phyloP scores from a whole-genome alignment of 2,888 invertebrate genomes.

The Stenotaenia linearis region DNA sequence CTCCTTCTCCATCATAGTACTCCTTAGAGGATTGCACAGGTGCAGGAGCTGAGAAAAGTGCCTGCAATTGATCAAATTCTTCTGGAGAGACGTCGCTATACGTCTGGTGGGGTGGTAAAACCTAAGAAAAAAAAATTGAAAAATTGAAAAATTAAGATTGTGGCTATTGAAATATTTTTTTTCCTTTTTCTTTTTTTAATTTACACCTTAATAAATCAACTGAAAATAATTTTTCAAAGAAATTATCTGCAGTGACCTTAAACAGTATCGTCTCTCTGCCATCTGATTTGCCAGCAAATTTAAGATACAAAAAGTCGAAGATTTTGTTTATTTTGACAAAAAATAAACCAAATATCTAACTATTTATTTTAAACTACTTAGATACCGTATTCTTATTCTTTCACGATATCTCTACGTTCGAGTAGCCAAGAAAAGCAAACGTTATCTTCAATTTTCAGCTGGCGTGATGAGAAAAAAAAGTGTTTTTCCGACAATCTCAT shows the following conservation, averaged over 20 bases:
- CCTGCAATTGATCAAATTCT: slow-evolving; percentile 19
- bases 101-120: neutral
- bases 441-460: slow-evolving; percentile 1
- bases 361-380: no score
- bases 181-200: no score
- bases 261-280: no score
- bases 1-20: neutral
- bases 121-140: neutral
- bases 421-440: neutral
- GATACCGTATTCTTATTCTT: neutral
- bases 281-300: no score
- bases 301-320: no score
- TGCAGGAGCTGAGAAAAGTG: neutral
- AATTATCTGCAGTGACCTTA: no score
- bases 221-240: no score
- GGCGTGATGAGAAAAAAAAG: neutral
- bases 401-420: neutral
- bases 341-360: no score
- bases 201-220: no score
- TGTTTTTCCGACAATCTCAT: neutral
- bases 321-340: no score
- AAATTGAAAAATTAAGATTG: neutral
- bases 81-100: neutral
- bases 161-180: no score
- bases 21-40: slow-evolving; percentile 4